Conservation (phyloP, 2,797 vertebrate genomes). For the Oryzias dopingdopingensis region DNA sequence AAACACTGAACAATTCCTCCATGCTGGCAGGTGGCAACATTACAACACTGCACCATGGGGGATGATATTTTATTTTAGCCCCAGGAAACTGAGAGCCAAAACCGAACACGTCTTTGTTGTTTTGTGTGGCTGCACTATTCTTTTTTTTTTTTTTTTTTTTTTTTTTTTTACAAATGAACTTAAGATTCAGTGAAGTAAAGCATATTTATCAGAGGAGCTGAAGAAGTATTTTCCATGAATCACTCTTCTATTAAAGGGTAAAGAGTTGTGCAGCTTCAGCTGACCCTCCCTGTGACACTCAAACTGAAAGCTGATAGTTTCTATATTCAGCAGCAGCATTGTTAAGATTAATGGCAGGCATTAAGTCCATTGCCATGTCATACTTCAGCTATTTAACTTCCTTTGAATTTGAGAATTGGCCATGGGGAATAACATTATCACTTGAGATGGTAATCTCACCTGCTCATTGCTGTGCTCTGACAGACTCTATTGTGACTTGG, state of each 20-base stretch:
- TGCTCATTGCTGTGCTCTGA: slow-evolving; percentile 37
- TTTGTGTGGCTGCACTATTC: neutral
- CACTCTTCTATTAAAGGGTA: neutral
- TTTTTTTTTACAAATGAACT: neutral
- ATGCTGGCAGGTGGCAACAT: slow-evolving; percentile 56
- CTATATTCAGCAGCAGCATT: slow-evolving; percentile 27
- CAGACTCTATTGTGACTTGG: slow-evolving; percentile 29
- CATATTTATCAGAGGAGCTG: slow-evolving; percentile 2
- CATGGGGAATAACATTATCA: slow-evolving; percentile 48
- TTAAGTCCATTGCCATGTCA: slow-evolving; percentile 46
- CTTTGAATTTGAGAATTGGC: slow-evolving; percentile 48
- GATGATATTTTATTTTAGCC: slow-evolving; percentile 32
- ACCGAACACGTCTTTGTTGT: neutral
- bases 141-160: too few relatives aligned
- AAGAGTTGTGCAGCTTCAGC: slow-evolving; percentile 3
- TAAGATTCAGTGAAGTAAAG: slow-evolving; percentile 1
- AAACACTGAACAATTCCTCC: slow-evolving; percentile 54
- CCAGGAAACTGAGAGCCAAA: neutral
- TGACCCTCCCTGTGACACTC: slow-evolving; percentile 9
- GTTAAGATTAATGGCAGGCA: slow-evolving; percentile 56
- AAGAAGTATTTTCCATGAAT: neutral
- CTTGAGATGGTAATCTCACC: slow-evolving; percentile 45
- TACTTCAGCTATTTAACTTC: slow-evolving; percentile 45
- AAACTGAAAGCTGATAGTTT: slow-evolving; percentile 18
- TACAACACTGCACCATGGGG: slow-evolving; percentile 46